These are phyloP conservation scores for Polyodon spathula DNA, from an alignment of 2,113 vertebrate species.

Conservation along the genomic window DNA sequence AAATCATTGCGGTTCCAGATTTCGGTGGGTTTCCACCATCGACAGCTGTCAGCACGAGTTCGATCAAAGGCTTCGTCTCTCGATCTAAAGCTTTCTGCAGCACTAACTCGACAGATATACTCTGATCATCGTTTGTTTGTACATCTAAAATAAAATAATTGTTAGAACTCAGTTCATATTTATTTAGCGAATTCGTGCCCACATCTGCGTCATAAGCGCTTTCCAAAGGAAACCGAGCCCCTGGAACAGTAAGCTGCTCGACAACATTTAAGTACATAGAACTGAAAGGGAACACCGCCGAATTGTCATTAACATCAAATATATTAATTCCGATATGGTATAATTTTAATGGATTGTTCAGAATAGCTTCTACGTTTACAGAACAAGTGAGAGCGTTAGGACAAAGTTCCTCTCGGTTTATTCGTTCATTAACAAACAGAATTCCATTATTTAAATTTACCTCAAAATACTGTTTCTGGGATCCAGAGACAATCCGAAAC, in stretches of 20 bases:
- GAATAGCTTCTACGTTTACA: slow-evolving; percentile 48
- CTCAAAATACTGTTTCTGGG: slow-evolving; percentile 43
- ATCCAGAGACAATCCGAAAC: slow-evolving; percentile 46
- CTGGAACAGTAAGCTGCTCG: slow-evolving; percentile 39
- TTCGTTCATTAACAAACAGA: slow-evolving; percentile 50
- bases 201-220: slow-evolving; percentile 53
- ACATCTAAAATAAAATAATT: slow-evolving; percentile 51
- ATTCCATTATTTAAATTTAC: slow-evolving; percentile 50
- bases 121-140: slow-evolving; percentile 46
- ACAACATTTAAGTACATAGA: slow-evolving; percentile 43
- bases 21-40: slow-evolving; percentile 49
- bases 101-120: slow-evolving; percentile 49
- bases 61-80: slow-evolving; percentile 42
- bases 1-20: slow-evolving; percentile 44
- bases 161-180: slow-evolving; percentile 55
- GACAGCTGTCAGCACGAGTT: slow-evolving; percentile 40
- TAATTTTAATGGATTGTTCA: slow-evolving; percentile 50
- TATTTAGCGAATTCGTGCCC: slow-evolving; percentile 49
- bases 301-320: slow-evolving; percentile 63
- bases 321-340: slow-evolving; percentile 50
- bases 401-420: slow-evolving; percentile 62
- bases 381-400: slow-evolving; percentile 40
- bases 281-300: slow-evolving; percentile 45
- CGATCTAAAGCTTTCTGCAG: slow-evolving; percentile 60
- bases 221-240: slow-evolving; percentile 51